Evolutionary conservation across 2,888 invertebrate genomes (phyloP).

Genomic region (Nephrotoma guestfalica): DNA sequence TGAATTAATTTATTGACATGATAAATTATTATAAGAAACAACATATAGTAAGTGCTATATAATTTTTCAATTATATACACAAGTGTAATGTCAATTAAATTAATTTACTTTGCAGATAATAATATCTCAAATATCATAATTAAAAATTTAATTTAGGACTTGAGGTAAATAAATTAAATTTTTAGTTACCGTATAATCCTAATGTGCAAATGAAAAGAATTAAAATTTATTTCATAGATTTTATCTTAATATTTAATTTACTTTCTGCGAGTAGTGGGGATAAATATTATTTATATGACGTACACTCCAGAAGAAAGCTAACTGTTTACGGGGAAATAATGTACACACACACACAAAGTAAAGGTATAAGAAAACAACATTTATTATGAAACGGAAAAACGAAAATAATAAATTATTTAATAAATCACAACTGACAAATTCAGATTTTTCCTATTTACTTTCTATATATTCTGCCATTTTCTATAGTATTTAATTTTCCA

Average conservation of each 20-base stretch:
- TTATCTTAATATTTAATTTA: not conserved
- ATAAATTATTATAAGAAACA: not conserved
- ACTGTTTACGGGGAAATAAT: not conserved
- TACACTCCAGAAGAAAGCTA: not conserved
- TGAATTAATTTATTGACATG: not conserved
- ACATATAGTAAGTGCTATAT: too few species aligned
- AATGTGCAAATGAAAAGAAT: too few species aligned
- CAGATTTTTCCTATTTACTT: not conserved
- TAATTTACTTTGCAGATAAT: not conserved
- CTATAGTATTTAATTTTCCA: not conserved
- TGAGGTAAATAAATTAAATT: not conserved
- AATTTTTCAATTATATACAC: not conserved
- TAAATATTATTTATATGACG: not conserved
- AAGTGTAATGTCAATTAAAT: not conserved
- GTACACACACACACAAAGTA: not conserved
- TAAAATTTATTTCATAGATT: not conserved
- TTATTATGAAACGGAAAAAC: not conserved
- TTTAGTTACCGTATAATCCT: not conserved
- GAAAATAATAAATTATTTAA: not conserved
- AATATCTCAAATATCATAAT: not conserved
- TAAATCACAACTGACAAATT: not conserved
- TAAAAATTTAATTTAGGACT: not conserved
- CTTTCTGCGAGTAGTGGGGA: not conserved
- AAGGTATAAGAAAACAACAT: not conserved
- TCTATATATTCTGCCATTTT: not conserved